Evolutionary conservation across 2,888 invertebrate genomes (phyloP), one percentile per base, ranked within the genome.

Genomic region (Acleris emargana): DNA sequence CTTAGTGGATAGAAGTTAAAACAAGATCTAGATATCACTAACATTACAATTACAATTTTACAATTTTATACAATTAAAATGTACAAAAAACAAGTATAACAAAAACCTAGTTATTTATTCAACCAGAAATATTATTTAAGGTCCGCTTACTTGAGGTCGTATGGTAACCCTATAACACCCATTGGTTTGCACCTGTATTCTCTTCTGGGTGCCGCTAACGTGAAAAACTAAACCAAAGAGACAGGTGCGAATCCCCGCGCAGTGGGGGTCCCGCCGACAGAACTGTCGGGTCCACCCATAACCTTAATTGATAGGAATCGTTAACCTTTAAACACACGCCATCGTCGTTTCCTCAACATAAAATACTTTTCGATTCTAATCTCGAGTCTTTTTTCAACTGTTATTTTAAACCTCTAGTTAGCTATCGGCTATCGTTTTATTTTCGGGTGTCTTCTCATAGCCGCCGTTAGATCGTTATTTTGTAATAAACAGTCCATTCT

Each of bases 271-370:
- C 82, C 74, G 71, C 73, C 79, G 75, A 81, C 82, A 75, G 78
- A 73, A 76, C 80, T 80, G 83, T 84, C 88, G 83, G 81, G 80
- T 87, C 85, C 79, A 82, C 87, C 89, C 87, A 89, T 89, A 91
- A 91, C 91, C 89, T 88, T 91, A 92, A 91, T 92, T 91, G 92
- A 92, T 92, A 91, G 91, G 84, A 88, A 91, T 92, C 91, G 91
- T 90, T 91, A 89, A 89, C 87, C 91, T 89, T 90, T 88, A 90
- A 88, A 85, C 86, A 87, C 84, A 81, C 84, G 81, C 83, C 85
- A 84, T 81, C 83, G 75, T 80, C 85, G 87, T 87, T 88, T 86
- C 91, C 87, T 85, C 79, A 79, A 86, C 88, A 90, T 91, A 91
- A 91, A 67, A 91, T 89, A 89, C 83, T 80, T 77, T 76, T 78